Conservation (phyloP, 2,113 vertebrate species). For the Carettochelys insculpta region DNA sequence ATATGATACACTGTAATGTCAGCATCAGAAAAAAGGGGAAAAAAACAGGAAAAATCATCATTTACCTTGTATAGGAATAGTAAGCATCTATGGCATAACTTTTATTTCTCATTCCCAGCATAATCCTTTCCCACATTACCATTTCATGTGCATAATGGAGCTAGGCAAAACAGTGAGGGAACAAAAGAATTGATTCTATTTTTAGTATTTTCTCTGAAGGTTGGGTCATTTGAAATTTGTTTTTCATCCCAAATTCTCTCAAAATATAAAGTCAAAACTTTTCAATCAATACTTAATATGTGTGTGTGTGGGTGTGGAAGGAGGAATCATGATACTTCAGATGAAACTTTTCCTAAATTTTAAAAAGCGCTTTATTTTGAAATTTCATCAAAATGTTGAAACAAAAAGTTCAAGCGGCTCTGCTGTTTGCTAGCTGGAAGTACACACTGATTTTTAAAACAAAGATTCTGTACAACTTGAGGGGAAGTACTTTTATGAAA, state of each 20-base stretch:
- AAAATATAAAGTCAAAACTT: neutral
- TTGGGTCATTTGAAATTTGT: neutral
- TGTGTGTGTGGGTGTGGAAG: no score
- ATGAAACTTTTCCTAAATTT: neutral
- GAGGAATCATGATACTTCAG: neutral
- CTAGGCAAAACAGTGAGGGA: neutral
- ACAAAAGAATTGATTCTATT: neutral
- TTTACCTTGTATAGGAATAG: neutral
- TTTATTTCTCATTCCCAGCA: neutral
- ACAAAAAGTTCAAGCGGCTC: neutral
- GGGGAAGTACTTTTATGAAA: neutral
- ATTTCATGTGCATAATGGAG: neutral
- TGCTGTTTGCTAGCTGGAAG: neutral
- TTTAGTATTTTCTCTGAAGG: neutral
- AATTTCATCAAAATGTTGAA: neutral
- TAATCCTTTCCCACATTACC: neutral
- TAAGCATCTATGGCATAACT: accelerated
- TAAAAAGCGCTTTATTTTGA: neutral
- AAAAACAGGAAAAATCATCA: neutral
- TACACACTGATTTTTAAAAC: neutral
- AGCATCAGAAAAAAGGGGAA: neutral
- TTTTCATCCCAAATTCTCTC: neutral
- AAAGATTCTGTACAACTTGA: neutral
- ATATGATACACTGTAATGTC: neutral
- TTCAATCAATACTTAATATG: neutral